Evolutionary conservation across 1,140 invertebrate genomes (phyloP), one percentile per base, ranked within the genome.

Genomic region (Hylaeus volcanicus): DNA sequence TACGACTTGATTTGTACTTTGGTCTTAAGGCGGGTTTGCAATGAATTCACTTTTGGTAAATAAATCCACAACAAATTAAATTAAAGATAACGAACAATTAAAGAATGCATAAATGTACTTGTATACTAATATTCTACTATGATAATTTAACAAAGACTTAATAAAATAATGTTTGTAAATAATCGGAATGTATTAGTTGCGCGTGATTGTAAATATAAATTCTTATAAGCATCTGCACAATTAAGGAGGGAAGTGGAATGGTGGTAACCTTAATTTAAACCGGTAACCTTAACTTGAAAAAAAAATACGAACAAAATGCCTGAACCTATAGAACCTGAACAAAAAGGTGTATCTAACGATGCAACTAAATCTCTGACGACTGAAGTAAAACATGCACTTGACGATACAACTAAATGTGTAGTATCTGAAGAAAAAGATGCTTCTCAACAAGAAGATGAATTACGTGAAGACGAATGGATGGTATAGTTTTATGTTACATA

Each of bases 401-500:
- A 64, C 1, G 39, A 4, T 2, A 48, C 48, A 14, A 39, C 9
- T 65, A 5, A 73, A 39, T 8, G 5, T 45, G 8, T 1, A n/a
- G 3, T 5, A 26, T 5, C 15, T 5, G 43, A 65, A 48, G 6
- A 65, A 65, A 26, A 26, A 26, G 3, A 45, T 5, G n/a, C 15
- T 3, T n/a, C 64, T 48, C n/a, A n/a, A n/a, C 12, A 73, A 61
- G 26, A 66, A 37, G 15, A 79, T 14, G 8, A n/a, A 9, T 2
- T 3, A 1, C 5, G 5, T 41, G 0, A 45, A 26, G 0, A 45
- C 14, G 15, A 56, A 1, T 85, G 84, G 82, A 72, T 84, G 84
- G 82, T 85, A 85, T 45, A 39, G 26, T 75, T 80, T 56, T 5
- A 43, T 12, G 45, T 14, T 61, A 15, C 51, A 15, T n/a, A 39